These are phyloP conservation scores for Tigriopus japonicus DNA, from an alignment of 1,140 invertebrate species.

Conservation along the genomic window DNA sequence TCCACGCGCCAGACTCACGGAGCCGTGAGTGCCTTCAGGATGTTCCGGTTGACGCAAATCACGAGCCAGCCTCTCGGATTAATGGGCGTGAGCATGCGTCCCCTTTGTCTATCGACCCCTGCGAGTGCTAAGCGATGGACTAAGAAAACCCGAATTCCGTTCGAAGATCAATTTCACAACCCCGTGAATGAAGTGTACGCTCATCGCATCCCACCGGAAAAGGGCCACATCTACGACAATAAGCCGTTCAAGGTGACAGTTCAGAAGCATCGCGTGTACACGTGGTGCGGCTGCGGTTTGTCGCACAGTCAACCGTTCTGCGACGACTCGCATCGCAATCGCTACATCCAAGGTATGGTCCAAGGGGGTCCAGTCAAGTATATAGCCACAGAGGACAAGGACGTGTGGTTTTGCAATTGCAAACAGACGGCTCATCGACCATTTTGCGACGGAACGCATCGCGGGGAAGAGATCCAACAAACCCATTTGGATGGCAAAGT, in stretches of 20 bases:
- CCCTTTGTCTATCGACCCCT: too few species aligned
- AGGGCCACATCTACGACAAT: neutral
- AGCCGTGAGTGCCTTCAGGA: too few species aligned
- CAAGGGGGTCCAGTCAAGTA: constrained; percentile 49
- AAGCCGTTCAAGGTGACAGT: constrained; percentile 1
- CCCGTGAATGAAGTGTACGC: too few species aligned
- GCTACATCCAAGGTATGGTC: neutral
- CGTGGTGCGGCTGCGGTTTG: constrained; percentile 13
- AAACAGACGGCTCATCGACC: constrained; percentile 86
- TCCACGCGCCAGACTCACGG: too few species aligned
- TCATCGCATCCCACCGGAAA: neutral
- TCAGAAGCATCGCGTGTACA: constrained; percentile 10
- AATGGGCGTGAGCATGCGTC: too few species aligned
- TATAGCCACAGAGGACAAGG: constrained; percentile 62
- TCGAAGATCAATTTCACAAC: too few species aligned
- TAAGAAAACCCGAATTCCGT: too few species aligned
- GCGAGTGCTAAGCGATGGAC: too few species aligned
- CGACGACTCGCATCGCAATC: neutral
- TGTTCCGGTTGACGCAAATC: too few species aligned
- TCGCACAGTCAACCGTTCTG: constrained; percentile 8
- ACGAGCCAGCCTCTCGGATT: too few species aligned
- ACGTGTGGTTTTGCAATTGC: constrained; percentile 96
- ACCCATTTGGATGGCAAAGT: constrained; percentile 9
- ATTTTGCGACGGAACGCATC: constrained; percentile 92
- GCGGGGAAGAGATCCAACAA: constrained; percentile 20